A percentile compares a stretch with the other conserved stretches of the same genome.
Evolutionary conservation across 2,797 vertebrate species (phyloP).

Genomic region (Phoebastria nigripes): DNA sequence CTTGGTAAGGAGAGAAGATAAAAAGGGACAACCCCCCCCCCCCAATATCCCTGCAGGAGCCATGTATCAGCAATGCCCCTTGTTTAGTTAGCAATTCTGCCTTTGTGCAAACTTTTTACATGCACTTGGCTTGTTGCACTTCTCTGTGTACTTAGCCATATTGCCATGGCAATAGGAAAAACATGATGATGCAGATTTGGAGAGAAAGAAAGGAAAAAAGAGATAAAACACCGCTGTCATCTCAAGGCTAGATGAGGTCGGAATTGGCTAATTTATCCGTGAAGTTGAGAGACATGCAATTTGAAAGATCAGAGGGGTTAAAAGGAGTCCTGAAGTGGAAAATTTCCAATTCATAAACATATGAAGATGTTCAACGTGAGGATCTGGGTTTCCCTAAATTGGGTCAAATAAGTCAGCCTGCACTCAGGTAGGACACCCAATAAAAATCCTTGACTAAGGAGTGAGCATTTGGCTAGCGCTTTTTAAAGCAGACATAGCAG

Average conservation of each 20-base stretch:
- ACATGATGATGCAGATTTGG: conserved; percentile 51
- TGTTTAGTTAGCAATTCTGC: conserved; percentile 55
- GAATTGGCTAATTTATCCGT: conserved; percentile 39
- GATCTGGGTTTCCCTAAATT: background rate
- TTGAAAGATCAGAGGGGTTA: conserved; percentile 59
- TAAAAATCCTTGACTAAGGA: background rate
- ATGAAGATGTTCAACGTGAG: background rate
- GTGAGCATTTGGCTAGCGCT: background rate
- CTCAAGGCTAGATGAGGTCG: conserved; percentile 20
- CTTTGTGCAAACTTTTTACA: conserved; percentile 45
- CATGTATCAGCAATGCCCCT: background rate
- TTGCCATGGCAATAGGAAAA: conserved; percentile 68
- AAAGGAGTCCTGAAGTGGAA: conserved; percentile 32
- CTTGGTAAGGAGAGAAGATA: background rate
- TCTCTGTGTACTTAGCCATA: conserved; percentile 17
- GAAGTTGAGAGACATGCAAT: conserved; percentile 9
- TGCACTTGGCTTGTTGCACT: background rate
- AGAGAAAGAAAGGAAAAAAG: conserved; percentile 28
- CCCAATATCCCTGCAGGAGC: background rate
- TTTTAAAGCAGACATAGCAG: background rate
- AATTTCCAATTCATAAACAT: conserved; percentile 33
- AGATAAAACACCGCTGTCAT: conserved; percentile 13
- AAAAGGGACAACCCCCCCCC: background rate
- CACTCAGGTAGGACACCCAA: background rate
- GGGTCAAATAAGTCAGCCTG: background rate